Conservation (phyloP, 1,140 invertebrate species). For the Cydia splendana region DNA sequence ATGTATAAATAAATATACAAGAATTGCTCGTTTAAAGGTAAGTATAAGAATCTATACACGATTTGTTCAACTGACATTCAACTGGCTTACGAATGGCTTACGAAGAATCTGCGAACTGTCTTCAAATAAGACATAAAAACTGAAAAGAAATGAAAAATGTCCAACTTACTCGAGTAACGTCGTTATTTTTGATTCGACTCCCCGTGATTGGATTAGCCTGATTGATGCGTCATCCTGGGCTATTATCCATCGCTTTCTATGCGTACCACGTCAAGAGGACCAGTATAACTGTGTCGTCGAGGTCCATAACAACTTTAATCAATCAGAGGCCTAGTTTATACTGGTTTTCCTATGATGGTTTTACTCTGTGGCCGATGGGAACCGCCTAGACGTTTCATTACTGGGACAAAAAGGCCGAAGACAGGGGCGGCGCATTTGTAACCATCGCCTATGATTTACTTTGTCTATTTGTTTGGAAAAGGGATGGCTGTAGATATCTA, state of each 20-base stretch:
- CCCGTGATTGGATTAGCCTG: conserved; percentile 9
- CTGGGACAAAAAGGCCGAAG: conserved; percentile 38
- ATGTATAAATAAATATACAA: too few species aligned
- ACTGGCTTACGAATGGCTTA: neutral
- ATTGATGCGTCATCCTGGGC: conserved; percentile 4
- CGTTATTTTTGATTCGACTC: conserved; percentile 11
- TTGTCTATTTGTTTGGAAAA: conserved; percentile 40
- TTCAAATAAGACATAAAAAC: conserved; percentile 8
- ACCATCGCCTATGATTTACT: conserved; percentile 43
- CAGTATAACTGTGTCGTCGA: neutral
- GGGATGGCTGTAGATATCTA: neutral
- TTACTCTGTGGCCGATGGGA: conserved; percentile 38
- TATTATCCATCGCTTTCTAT: neutral
- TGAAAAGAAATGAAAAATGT: conserved; percentile 15
- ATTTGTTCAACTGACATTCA: neutral
- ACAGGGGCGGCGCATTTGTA: conserved; percentile 37
- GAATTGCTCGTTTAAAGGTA: too few species aligned
- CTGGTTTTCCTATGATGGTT: neutral
- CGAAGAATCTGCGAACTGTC: neutral
- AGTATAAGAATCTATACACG: too few species aligned
- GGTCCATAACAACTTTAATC: neutral
- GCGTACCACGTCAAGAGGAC: neutral
- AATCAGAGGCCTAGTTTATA: neutral
- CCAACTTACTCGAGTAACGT: neutral
- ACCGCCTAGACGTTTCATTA: conserved; percentile 39